Conservation (phyloP, 2,888 invertebrate genomes). For the Tinea pellionella region DNA sequence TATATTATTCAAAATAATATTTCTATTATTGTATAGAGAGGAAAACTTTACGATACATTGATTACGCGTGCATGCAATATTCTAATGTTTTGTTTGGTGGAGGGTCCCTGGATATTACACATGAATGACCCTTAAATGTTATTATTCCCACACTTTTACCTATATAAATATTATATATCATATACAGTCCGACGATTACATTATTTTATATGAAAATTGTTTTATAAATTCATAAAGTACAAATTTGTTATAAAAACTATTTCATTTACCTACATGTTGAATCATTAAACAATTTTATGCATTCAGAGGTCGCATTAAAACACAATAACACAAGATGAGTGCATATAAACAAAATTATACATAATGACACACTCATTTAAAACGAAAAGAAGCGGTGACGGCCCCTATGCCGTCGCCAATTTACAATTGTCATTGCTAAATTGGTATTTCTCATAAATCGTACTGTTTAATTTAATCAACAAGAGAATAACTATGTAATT, state of each 20-base stretch:
- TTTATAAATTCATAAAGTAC: no score
- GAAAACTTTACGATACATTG: neutral
- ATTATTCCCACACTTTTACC: neutral
- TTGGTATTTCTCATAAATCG: slow-evolving; percentile 58
- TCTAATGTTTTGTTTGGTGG: neutral
- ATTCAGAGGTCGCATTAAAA: neutral
- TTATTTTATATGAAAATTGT: no score
- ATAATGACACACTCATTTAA: slow-evolving; percentile 29
- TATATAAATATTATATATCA: neutral
- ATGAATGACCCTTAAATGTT: neutral
- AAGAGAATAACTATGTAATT: slow-evolving; percentile 32
- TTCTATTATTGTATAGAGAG: neutral
- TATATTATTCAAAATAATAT: neutral
- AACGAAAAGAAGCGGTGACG: slow-evolving; percentile 23
- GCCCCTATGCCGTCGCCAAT: slow-evolving; percentile 55
- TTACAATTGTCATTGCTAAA: slow-evolving; percentile 56
- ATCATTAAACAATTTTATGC: no score
- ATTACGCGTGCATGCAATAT: neutral
- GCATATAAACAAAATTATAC: slow-evolving; percentile 7
- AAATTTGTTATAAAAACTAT: no score
- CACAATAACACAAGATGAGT: neutral
- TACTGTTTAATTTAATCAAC: slow-evolving; percentile 66
- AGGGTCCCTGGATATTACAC: neutral
- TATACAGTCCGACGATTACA: no score
- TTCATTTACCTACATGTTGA: no score